These are phyloP conservation scores for Plectropomus leopardus DNA, from an alignment of 2,113 vertebrate genomes.

Conservation along the genomic window DNA sequence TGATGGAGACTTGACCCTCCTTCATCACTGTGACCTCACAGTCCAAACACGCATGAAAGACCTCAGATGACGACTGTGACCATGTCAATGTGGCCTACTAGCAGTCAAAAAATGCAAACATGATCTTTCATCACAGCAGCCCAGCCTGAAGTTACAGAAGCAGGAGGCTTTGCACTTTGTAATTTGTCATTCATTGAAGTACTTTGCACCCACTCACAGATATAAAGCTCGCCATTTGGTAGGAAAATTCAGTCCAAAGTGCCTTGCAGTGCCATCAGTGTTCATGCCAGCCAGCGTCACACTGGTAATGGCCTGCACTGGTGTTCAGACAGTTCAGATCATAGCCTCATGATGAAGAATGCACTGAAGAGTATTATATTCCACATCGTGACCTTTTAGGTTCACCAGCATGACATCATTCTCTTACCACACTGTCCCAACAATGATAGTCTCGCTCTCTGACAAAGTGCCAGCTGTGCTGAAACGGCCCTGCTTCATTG, in stretches of 20 bases:
- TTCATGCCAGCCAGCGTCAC: neutral
- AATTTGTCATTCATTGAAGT: slow-evolving; percentile 33
- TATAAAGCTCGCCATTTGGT: slow-evolving; percentile 44
- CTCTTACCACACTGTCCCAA: slow-evolving; percentile 60
- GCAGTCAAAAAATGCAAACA: slow-evolving; percentile 1
- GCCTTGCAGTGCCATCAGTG: neutral
- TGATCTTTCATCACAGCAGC: slow-evolving; percentile 20
- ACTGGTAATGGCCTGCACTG: slow-evolving; percentile 2
- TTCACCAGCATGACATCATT: slow-evolving; percentile 75
- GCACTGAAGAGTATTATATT: slow-evolving; percentile 53
- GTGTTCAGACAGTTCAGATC: slow-evolving; percentile 30
- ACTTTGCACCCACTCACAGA: slow-evolving; percentile 51
- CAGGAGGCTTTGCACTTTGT: slow-evolving; percentile 16
- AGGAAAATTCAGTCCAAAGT: slow-evolving; percentile 18
- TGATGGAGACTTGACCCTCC: slow-evolving; percentile 64
- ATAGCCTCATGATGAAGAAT: slow-evolving; percentile 27
- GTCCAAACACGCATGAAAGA: slow-evolving; percentile 42
- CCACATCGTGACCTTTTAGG: slow-evolving; percentile 68
- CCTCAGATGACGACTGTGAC: slow-evolving; percentile 20
- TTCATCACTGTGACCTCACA: slow-evolving; percentile 46
- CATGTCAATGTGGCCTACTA: neutral
- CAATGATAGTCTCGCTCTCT: slow-evolving; percentile 65
- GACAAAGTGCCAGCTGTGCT: slow-evolving; percentile 74
- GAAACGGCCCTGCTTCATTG: slow-evolving; percentile 71
- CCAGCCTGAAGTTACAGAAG: neutral